phyloP scores from a whole-genome alignment of 1,140 invertebrate species.

The Pseudomyrmex gracilis region DNA sequence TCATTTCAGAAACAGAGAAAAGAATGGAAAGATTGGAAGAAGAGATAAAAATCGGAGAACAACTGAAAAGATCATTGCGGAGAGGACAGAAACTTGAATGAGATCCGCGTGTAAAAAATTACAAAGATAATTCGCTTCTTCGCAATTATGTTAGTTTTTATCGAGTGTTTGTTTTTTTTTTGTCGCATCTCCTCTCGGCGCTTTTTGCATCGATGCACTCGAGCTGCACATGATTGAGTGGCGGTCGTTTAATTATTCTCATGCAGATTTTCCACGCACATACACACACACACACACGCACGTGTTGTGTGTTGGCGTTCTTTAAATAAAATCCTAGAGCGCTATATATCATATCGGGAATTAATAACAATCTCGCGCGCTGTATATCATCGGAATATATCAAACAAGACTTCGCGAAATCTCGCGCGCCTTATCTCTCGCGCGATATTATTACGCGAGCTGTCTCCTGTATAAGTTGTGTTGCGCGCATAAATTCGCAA shows the following conservation, averaged over 20 bases:
- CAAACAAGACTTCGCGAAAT: background rate
- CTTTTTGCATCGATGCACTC: constrained; percentile 12
- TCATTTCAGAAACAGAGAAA: background rate
- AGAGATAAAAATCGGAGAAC: too few relatives aligned
- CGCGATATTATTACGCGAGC: background rate
- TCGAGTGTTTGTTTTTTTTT: background rate
- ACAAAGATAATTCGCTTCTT: background rate
- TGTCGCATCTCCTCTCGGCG: background rate
- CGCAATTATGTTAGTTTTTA: constrained; percentile 3
- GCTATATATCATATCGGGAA: background rate
- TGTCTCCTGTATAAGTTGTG: background rate
- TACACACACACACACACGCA: too few relatives aligned
- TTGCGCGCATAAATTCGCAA: background rate
- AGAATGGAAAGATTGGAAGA: background rate
- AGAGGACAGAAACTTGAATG: background rate
- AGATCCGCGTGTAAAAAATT: background rate
- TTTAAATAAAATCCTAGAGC: background rate
- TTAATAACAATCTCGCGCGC: constrained; percentile 1
- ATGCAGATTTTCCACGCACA: constrained; percentile 27
- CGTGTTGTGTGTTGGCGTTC: background rate
- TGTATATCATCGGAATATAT: background rate
- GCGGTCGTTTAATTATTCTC: constrained; percentile 35
- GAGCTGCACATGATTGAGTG: constrained; percentile 11
- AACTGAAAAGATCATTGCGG: background rate
- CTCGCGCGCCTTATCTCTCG: constrained; percentile 2